Base-by-base conservation (phyloP, 2,888 invertebrate genomes). In the Hemithea aestivaria region DNA sequence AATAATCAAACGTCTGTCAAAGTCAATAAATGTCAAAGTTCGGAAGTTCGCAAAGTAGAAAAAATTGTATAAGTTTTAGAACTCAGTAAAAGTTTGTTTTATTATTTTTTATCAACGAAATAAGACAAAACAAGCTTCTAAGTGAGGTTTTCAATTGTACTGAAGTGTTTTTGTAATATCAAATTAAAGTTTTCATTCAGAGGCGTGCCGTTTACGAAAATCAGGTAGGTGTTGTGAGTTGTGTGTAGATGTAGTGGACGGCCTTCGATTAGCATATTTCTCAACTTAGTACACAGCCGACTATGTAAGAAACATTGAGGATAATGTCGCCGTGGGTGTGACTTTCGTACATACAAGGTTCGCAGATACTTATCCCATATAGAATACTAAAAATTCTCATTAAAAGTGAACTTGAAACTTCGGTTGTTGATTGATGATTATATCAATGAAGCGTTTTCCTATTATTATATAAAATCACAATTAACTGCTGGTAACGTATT, bases 251-350 rank as follows among this genome's bases (percentile, higher is more conserved):
- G 43, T 63, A 71, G 64, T 77, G 72, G 75, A 63, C 74, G 82
- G 78, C 84, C 83, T 83, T 82, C 83, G 66, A 64, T 64, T 66
- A 59, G 61, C 70, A 67, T 79, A 80, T 84, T 83, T 81, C 82
- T 71, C 68, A 82, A 82, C 74, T 70, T 72, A 54, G 65, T 59
- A 62, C 60, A 52, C 75, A 65, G 54, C 73, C 74, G 71, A 78
- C 76, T 49, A 56, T 66, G 55, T 62, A 63, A 69, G 62, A 64
- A 69, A 51, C 67, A 62, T 62, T 58, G 62, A 62, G 56, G 58
- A 69, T 67, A 69, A 67, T 62, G 56, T 64, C 58, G 52, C 59
- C 65, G 77, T 77, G 64, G 76, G 80, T 56, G 75, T 67, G 46
- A 63, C 72, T 73, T 73, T 73, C 68, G 63, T 63, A 58, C 60